These are phyloP conservation scores for Clangula hyemalis DNA, from an alignment of 2,797 vertebrate genomes.

Conservation along the genomic window DNA sequence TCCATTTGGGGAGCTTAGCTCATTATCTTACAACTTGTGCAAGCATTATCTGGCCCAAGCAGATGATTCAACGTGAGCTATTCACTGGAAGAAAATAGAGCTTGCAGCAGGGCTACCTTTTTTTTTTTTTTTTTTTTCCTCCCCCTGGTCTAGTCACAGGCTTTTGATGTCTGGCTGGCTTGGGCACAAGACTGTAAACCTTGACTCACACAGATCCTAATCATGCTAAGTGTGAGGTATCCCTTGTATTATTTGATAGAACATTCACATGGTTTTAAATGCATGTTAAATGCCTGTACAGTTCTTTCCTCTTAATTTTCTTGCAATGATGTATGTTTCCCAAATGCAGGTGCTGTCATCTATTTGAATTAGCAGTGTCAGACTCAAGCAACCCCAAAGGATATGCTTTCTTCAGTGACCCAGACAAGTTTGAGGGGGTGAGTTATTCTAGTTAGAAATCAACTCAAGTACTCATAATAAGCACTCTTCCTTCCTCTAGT, in stretches of 20 bases:
- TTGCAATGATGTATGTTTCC: background rate
- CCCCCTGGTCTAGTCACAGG: background rate
- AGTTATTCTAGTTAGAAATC: conserved; percentile 21
- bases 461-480: background rate
- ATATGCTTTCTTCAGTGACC: background rate
- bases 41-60: background rate
- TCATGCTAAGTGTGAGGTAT: background rate
- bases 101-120: background rate
- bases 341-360: conserved; percentile 17
- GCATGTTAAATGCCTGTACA: background rate
- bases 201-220: background rate
- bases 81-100: conserved; percentile 20
- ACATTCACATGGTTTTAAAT: background rate
- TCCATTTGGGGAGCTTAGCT: background rate
- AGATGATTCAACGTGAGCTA: background rate
- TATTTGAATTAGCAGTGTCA: background rate
- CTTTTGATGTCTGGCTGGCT: conserved; percentile 6
- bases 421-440: background rate
- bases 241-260: background rate
- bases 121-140: background rate
- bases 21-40: conserved; percentile 24
- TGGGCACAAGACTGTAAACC: background rate
- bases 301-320: background rate
- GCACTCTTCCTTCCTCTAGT: background rate
- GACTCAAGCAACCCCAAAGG: background rate